Conservation (phyloP, 2,888 invertebrate genomes). For the Drosophila niveifrons region DNA sequence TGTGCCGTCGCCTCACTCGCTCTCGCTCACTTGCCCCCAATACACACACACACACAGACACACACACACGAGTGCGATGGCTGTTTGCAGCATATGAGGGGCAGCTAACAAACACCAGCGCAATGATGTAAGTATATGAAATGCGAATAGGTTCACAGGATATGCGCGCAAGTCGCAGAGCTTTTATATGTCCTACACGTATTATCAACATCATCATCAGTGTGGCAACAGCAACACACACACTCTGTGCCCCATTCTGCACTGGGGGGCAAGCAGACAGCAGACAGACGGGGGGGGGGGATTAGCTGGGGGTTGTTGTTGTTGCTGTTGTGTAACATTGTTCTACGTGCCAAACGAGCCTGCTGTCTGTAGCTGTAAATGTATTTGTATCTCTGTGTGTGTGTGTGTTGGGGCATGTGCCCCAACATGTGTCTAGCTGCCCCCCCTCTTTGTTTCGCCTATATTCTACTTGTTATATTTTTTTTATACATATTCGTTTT, state of each 20-base stretch:
- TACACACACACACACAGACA: constrained; percentile 22
- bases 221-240: constrained; percentile 30
- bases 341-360: constrained; percentile 40
- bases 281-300: constrained; percentile 33
- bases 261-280: constrained; percentile 30
- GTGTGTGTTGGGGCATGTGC: constrained; percentile 44
- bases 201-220: constrained; percentile 61
- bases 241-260: not conserved
- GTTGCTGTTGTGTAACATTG: constrained; percentile 35
- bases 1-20: constrained; percentile 26
- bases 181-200: constrained; percentile 72
- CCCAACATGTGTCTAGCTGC: constrained; percentile 59
- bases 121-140: constrained; percentile 85
- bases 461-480: constrained; percentile 42
- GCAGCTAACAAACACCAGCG: constrained; percentile 71
- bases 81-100: constrained; percentile 40
- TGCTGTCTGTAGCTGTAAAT: constrained; percentile 22
- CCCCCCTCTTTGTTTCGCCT: constrained; percentile 18
- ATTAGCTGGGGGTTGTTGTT: constrained; percentile 45
- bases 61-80: constrained; percentile 6
- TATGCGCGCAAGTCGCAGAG: constrained; percentile 68
- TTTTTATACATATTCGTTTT: no score
- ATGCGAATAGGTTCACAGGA: constrained; percentile 84
- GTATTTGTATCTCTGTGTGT: constrained; percentile 25
- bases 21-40: constrained; percentile 13